Evolutionary conservation across 2,797 vertebrate species (phyloP).

Genomic region (Siniperca scherzeri): DNA sequence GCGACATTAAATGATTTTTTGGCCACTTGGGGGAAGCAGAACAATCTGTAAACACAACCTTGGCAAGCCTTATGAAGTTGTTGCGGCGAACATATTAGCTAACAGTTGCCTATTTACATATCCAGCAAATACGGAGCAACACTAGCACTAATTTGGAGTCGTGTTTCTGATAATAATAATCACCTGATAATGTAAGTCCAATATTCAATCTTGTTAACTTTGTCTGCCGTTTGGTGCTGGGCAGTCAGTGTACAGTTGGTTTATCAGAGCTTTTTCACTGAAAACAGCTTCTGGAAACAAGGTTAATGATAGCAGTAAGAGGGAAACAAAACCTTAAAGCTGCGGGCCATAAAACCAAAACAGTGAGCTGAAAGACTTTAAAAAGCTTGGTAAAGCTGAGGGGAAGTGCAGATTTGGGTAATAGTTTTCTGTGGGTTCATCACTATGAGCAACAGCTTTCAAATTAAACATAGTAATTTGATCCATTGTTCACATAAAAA

Average conservation of each 20-base stretch:
- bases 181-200: background rate
- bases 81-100: background rate
- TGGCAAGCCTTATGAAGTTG: background rate
- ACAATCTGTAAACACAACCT: constrained; percentile 9
- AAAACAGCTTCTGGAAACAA: background rate
- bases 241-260: fast-evolving
- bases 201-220: too few relatives aligned
- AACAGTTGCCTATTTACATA: background rate
- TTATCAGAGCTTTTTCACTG: background rate
- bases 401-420: background rate
- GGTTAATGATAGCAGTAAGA: background rate
- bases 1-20: background rate
- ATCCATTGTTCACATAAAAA: background rate
- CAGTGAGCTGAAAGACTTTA: background rate
- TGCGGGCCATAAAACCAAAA: background rate
- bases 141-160: background rate
- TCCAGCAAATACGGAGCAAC: background rate
- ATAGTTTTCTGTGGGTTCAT: background rate
- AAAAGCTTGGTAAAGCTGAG: background rate
- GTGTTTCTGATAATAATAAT: background rate
- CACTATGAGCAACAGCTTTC: background rate
- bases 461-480: background rate
- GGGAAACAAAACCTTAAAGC: background rate
- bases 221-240: background rate
- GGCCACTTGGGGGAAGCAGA: background rate